phyloP scores from a whole-genome alignment of 2,797 vertebrate species.

The Poeciliopsis presidionis region DNA sequence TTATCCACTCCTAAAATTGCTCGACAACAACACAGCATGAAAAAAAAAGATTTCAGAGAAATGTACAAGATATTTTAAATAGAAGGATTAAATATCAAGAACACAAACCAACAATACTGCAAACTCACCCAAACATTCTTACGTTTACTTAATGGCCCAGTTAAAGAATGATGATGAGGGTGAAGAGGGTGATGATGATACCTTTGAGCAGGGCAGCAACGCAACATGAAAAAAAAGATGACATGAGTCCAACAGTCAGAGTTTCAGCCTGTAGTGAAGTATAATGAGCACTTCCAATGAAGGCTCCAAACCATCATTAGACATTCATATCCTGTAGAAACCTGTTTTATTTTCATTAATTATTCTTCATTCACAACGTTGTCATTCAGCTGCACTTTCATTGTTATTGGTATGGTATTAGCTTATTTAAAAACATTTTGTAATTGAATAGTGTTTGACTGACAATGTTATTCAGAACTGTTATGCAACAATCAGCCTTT shows the following conservation, averaged over 20 bases:
- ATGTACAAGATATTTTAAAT: background rate
- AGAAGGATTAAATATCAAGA: background rate
- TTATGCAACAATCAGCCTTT: background rate
- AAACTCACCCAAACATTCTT: background rate
- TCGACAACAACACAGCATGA: no score
- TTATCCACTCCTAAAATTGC: background rate
- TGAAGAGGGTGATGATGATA: background rate
- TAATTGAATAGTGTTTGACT: background rate
- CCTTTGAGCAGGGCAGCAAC: slow-evolving; percentile 7
- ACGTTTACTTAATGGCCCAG: background rate
- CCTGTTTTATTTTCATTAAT: background rate
- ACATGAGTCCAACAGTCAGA: background rate
- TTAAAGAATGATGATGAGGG: background rate
- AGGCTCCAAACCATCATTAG: slow-evolving; percentile 19
- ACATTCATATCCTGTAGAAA: slow-evolving; percentile 22
- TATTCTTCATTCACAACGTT: background rate
- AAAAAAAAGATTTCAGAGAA: background rate
- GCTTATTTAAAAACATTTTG: no score
- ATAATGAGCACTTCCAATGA: background rate
- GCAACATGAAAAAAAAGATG: background rate
- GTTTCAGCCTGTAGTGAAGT: slow-evolving; percentile 13
- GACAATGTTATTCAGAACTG: no score
- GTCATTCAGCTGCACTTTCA: background rate
- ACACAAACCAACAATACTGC: background rate
- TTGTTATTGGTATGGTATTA: background rate